Conservation (phyloP, 2,888 invertebrate species). For the Dasysyrphus albostriatus region DNA sequence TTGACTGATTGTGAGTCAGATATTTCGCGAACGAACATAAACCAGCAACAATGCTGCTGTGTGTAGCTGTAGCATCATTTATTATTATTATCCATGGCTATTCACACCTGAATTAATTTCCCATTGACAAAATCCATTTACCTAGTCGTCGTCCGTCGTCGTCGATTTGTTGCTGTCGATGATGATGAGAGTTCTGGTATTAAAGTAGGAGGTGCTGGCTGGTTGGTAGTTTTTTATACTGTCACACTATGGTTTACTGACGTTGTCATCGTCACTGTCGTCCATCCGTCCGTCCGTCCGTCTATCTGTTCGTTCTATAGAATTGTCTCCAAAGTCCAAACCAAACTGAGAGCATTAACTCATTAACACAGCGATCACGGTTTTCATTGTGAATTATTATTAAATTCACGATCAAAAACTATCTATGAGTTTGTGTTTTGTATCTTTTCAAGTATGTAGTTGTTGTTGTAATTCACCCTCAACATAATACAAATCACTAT, state of each 20-base stretch:
- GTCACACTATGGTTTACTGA: neutral
- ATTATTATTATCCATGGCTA: constrained; percentile 32
- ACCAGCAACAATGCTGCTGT: neutral
- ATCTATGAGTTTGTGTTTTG: neutral
- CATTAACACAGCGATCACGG: constrained; percentile 72
- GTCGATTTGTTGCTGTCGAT: neutral
- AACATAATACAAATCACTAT: constrained; percentile 32
- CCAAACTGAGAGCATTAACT: constrained; percentile 43
- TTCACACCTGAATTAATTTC: constrained; percentile 59
- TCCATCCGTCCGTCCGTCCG: neutral
- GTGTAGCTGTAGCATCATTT: constrained; percentile 13
- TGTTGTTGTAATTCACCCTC: neutral
- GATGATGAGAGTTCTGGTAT: neutral
- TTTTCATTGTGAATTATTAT: constrained; percentile 67
- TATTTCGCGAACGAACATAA: neutral
- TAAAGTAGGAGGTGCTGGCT: neutral
- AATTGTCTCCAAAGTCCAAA: constrained; percentile 34
- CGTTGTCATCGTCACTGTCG: constrained; percentile 16
- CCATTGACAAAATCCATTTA: constrained; percentile 64
- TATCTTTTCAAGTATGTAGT: neutral
- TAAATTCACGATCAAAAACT: constrained; percentile 61
- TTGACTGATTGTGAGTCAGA: constrained; percentile 18
- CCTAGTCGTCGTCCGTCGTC: neutral
- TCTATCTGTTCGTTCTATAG: neutral
- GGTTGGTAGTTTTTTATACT: neutral